Conservation (phyloP, 1,140 invertebrate species). For the Drosophila tsacasi region DNA sequence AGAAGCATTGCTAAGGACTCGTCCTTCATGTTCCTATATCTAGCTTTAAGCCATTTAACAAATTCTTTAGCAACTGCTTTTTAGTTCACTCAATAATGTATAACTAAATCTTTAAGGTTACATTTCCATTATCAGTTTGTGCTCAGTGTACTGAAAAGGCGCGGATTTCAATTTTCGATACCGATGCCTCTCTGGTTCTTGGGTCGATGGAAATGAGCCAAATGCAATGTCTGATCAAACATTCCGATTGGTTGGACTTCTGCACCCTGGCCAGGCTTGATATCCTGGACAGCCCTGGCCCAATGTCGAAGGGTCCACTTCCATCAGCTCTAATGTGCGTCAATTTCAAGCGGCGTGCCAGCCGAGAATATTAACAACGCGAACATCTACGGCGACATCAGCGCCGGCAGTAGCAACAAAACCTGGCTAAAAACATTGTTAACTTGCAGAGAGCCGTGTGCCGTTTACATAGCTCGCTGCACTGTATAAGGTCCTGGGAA, state of each 20-base stretch:
- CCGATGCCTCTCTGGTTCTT: constrained; percentile 21
- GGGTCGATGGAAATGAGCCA: constrained; percentile 43
- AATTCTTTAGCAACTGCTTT: neutral
- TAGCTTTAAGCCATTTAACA: neutral
- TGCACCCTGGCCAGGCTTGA: constrained; percentile 6
- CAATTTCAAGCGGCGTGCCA: constrained; percentile 61
- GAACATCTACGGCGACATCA: constrained; percentile 38
- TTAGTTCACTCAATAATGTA: neutral
- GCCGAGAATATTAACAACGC: constrained; percentile 76
- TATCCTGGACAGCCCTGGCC: neutral
- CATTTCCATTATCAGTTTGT: neutral
- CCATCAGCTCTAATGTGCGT: constrained; percentile 58
- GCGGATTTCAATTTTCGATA: constrained; percentile 53
- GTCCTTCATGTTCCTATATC: neutral
- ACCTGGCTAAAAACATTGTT: constrained; percentile 64
- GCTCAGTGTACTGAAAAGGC: constrained; percentile 20
- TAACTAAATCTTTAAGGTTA: neutral
- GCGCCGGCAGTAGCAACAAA: constrained; percentile 26
- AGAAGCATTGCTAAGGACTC: neutral
- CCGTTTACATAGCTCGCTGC: constrained; percentile 67
- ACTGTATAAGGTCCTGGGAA: constrained; percentile 37
- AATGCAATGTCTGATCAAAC: constrained; percentile 79
- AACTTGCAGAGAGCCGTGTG: constrained; percentile 59
- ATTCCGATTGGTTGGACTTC: constrained; percentile 66
- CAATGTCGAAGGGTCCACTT: neutral